These are phyloP conservation scores for Ecliptopera silaceata DNA, from an alignment of 2,888 invertebrate genomes.

Conservation along the genomic window DNA sequence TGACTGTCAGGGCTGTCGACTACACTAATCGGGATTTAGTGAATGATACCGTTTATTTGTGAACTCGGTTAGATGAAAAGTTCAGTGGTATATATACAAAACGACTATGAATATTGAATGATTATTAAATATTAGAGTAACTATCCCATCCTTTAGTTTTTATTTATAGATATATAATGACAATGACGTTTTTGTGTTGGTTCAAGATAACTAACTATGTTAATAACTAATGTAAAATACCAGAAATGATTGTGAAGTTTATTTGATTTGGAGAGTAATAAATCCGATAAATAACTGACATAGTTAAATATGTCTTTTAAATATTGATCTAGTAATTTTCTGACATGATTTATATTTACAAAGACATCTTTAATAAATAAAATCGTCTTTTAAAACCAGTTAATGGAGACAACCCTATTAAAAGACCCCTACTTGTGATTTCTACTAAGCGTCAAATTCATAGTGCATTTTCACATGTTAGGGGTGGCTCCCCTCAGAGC, in stretches of 20 bases:
- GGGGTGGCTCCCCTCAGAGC: constrained; percentile 58
- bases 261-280: too few species aligned
- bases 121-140: background rate
- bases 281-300: too few species aligned
- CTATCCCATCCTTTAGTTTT: too few species aligned
- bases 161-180: too few species aligned
- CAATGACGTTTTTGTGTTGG: too few species aligned
- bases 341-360: background rate
- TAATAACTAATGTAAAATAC: too few species aligned
- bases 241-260: too few species aligned
- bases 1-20: constrained; percentile 70
- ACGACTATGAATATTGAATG: background rate
- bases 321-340: too few species aligned
- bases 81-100: constrained; percentile 16
- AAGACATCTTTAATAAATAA: background rate
- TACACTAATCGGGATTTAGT: constrained; percentile 44
- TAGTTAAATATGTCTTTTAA: too few species aligned
- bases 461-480: constrained; percentile 65
- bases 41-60: constrained; percentile 32
- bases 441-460: constrained; percentile 69
- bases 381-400: background rate
- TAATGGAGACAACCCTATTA: constrained; percentile 51
- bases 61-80: constrained; percentile 40
- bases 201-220: too few species aligned
- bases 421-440: constrained; percentile 56